Evolutionary conservation across 1,140 invertebrate genomes (phyloP).

Genomic region (Cyphomyrmex costatus): DNA sequence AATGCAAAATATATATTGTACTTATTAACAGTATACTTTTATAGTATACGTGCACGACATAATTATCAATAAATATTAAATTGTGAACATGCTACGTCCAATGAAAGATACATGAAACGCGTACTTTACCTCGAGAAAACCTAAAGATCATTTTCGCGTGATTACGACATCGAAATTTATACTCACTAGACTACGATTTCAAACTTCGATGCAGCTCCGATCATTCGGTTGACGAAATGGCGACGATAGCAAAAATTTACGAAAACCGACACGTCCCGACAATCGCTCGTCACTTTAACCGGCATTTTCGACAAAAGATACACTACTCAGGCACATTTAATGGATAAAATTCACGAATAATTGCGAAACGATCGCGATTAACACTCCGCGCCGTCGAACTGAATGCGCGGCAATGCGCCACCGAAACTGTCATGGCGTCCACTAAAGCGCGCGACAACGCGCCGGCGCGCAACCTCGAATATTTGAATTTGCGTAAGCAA

Average conservation of each 20-base stretch:
- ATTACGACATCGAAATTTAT: neutral
- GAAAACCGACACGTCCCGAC: neutral
- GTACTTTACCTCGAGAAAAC: neutral
- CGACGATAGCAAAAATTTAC: neutral
- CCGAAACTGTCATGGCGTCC: neutral
- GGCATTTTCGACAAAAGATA: neutral
- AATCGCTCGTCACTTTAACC: conserved; percentile 1
- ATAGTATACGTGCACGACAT: neutral
- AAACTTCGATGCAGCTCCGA: neutral
- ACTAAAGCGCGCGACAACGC: neutral
- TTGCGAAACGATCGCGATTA: neutral
- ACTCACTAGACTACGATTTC: neutral
- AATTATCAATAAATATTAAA: neutral
- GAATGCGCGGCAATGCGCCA: neutral
- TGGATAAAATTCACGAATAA: neutral
- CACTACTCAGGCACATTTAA: neutral
- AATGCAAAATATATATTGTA: neutral
- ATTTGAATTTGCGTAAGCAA: neutral
- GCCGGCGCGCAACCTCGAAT: too few relatives aligned
- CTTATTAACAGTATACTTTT: neutral
- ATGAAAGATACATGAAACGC: neutral
- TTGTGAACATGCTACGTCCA: neutral
- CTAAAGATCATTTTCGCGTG: neutral
- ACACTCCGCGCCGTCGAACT: neutral
- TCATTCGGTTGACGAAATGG: neutral